These are phyloP conservation scores for Amblyjoppa fuscipennis DNA, from an alignment of 2,888 invertebrate species.

Conservation along the genomic window DNA sequence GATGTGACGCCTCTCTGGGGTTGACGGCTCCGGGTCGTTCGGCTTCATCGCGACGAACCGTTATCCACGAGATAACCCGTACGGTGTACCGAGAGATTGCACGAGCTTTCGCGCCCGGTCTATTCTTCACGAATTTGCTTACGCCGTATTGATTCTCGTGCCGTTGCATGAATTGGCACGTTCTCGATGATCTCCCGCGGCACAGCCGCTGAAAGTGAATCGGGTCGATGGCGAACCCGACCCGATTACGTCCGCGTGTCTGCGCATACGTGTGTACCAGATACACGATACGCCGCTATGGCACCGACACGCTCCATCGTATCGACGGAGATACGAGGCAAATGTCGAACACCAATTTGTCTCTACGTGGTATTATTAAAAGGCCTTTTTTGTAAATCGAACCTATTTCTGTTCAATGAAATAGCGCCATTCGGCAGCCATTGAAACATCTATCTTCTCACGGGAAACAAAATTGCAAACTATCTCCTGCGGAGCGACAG, in stretches of 20 bases:
- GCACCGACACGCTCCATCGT: background rate
- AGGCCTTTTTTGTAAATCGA: background rate
- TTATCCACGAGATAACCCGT: constrained; percentile 6
- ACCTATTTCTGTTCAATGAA: background rate
- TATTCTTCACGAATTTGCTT: constrained; percentile 47
- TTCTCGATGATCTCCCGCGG: constrained; percentile 40
- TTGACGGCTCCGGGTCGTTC: background rate
- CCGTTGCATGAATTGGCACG: constrained; percentile 50
- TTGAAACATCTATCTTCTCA: too few species aligned
- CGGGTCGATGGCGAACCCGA: constrained; percentile 41
- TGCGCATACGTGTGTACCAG: background rate
- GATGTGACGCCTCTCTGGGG: background rate
- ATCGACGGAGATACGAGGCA: background rate
- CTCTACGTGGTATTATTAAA: background rate
- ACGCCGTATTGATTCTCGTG: constrained; percentile 53
- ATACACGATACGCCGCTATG: constrained; percentile 9
- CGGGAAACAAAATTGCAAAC: too few species aligned
- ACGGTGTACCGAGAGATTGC: constrained; percentile 17
- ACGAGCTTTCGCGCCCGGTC: constrained; percentile 11
- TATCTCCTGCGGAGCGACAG: too few species aligned
- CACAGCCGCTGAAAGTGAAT: constrained; percentile 40
- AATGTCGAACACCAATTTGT: constrained; percentile 12
- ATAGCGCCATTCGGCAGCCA: background rate
- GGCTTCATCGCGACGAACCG: constrained; percentile 2
- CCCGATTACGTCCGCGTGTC: constrained; percentile 19